Evolutionary conservation across 2,888 invertebrate species (phyloP), one percentile per base, ranked within the genome.

Genomic region (Fissipunctia ypsillon): DNA sequence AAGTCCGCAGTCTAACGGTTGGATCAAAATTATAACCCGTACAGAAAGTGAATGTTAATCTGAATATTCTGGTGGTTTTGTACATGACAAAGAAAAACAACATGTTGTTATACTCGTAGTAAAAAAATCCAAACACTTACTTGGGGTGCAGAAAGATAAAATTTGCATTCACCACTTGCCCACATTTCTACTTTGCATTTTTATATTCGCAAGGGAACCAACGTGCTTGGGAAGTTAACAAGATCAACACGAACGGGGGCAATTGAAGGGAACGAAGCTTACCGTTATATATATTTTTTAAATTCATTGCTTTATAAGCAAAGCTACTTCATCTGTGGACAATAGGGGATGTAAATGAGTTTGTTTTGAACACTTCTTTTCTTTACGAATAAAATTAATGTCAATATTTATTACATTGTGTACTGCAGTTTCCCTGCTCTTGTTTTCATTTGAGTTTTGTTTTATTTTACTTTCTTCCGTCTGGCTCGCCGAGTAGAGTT

Each of bases 101-200:
- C 72, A 73, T 77, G 61, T 81, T 75, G 71, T 83, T 73, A 76
- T 74, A 12, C n/a, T n/a, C n/a, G 50, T 50, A 35, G 35, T 12
- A 57, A 73, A 41, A 68, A 78, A 86, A 79, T 80, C 76, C 72
- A 77, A 83, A 80, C 73, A 85, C 63, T 83, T 74, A 77, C 70
- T 80, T 79, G 76, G 84, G 84, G 85, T 72, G 84, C 79, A 76
- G 64, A 82, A 80, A 89, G 78, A 91, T 90, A 87, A 91, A 90
- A 94, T 94, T 94, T 92, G 88, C 91, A 93, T 93, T 90, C 90
- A 87, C 73, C 86, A 84, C 88, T 90, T 87, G 90, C 86, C 85
- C 84, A 87, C 85, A 86, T 87, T 85, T 90, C 89, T 86, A 85
- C 83, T 93, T 92, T 89, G 89, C 91, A 91, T 93, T 93, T 92